A percentile compares a stretch with the other conserved stretches of the same genome.
These are phyloP conservation scores for Eurois occulta DNA, from an alignment of 2,888 invertebrate genomes.

Conservation along the genomic window DNA sequence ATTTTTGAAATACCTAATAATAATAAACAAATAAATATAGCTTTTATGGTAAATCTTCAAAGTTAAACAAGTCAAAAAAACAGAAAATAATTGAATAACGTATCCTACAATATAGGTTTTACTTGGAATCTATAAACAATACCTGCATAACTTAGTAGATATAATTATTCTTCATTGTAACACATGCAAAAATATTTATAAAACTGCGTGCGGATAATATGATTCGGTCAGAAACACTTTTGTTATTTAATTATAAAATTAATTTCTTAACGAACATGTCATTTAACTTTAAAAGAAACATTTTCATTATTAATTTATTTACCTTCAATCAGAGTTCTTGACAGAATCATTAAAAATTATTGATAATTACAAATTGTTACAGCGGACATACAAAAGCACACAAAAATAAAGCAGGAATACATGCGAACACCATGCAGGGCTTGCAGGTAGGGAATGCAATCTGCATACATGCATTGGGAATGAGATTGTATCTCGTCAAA, in stretches of 20 bases:
- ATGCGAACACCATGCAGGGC: constrained; percentile 35
- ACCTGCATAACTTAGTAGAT: neutral
- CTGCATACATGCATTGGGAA: too few species aligned
- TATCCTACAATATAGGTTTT: neutral
- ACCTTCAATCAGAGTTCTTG: neutral
- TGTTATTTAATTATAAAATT: neutral
- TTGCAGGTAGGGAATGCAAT: too few species aligned
- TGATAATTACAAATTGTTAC: constrained; percentile 7
- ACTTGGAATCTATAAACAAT: too few species aligned
- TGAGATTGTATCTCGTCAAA: too few species aligned
- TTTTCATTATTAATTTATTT: too few species aligned
- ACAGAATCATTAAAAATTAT: constrained; percentile 23
- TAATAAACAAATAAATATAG: neutral
- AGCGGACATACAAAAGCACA: constrained; percentile 45
- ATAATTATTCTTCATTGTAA: constrained; percentile 47
- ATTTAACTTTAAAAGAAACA: too few species aligned
- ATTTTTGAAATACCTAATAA: neutral
- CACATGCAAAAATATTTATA: constrained; percentile 17
- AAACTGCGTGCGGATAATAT: constrained; percentile 1
- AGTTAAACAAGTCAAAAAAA: neutral
- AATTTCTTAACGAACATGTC: neutral
- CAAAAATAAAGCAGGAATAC: neutral
- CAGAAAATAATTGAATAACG: neutral
- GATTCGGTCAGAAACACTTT: constrained; percentile 42
- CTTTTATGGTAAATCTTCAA: neutral